Conservation (phyloP, 2,888 invertebrate species). For the Trissolcus japonicus region DNA sequence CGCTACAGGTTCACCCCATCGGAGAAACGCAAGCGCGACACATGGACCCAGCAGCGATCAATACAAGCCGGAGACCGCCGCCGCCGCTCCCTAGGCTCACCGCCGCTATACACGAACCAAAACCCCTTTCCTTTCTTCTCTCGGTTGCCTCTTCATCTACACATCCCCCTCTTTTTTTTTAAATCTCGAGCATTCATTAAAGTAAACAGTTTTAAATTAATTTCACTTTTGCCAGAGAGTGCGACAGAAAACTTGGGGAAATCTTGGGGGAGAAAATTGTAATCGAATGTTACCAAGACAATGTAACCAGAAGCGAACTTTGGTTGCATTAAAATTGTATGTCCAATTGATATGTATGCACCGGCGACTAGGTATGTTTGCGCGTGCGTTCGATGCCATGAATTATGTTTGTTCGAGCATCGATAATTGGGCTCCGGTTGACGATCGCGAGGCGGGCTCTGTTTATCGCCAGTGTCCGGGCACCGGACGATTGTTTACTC, state of each 20-base stretch:
- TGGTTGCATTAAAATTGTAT: background rate
- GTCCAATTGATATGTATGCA: background rate
- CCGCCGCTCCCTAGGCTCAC: constrained; percentile 59
- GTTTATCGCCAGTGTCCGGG: constrained; percentile 1
- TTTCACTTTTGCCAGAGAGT: constrained; percentile 11
- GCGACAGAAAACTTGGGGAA: no score
- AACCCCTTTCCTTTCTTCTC: constrained; percentile 51
- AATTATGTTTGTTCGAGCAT: constrained; percentile 19
- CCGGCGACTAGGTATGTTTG: background rate
- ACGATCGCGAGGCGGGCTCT: background rate
- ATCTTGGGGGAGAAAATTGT: no score
- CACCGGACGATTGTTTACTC: background rate
- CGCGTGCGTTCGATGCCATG: constrained; percentile 2
- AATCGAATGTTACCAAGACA: background rate
- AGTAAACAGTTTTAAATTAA: constrained; percentile 47
- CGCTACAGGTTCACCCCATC: constrained; percentile 63
- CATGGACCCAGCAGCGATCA: constrained; percentile 75
- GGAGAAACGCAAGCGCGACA: constrained; percentile 71
- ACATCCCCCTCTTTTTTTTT: constrained; percentile 24
- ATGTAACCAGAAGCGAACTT: background rate
- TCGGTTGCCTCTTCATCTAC: constrained; percentile 18
- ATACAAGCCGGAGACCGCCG: constrained; percentile 68
- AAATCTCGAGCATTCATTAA: constrained; percentile 46
- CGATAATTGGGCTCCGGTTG: constrained; percentile 18
- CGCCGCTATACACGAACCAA: constrained; percentile 47